These are phyloP conservation scores for Leucoptera coffeella DNA, from an alignment of 2,888 invertebrate genomes.

Conservation along the genomic window DNA sequence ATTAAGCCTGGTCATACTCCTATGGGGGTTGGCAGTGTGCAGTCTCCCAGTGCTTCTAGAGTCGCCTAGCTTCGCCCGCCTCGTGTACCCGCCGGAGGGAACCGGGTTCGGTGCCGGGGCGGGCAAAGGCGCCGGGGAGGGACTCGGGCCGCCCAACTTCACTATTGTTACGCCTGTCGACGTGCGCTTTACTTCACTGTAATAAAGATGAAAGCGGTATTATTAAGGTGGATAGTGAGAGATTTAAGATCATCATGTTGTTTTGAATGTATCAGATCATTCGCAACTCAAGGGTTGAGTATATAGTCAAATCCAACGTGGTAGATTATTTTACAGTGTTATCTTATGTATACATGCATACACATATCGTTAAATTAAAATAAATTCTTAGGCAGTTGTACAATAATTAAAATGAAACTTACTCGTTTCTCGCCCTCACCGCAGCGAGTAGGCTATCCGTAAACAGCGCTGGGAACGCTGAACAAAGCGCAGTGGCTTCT, in stretches of 20 bases:
- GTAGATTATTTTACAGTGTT: too few relatives aligned
- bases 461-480: constrained; percentile 74
- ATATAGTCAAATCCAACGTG: too few relatives aligned
- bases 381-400: too few relatives aligned
- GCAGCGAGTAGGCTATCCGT: constrained; percentile 73
- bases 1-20: constrained; percentile 75
- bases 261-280: too few relatives aligned
- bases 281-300: too few relatives aligned
- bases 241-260: too few relatives aligned
- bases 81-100: constrained; percentile 36
- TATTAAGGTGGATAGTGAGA: too few relatives aligned
- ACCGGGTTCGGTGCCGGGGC: constrained; percentile 7
- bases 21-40: constrained; percentile 65
- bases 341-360: too few relatives aligned
- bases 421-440: constrained; percentile 60
- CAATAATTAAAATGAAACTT: constrained; percentile 2
- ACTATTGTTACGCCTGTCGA: constrained; percentile 76
- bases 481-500: constrained; percentile 75
- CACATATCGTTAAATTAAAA: too few relatives aligned
- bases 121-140: constrained; percentile 14
- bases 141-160: constrained; percentile 55
- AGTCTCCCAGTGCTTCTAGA: constrained; percentile 71
- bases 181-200: constrained; percentile 62
- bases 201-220: too few relatives aligned
- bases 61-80: constrained; percentile 64